Evolutionary conservation across 2,888 invertebrate genomes (phyloP).

Genomic region (Eristalis pertinax): DNA sequence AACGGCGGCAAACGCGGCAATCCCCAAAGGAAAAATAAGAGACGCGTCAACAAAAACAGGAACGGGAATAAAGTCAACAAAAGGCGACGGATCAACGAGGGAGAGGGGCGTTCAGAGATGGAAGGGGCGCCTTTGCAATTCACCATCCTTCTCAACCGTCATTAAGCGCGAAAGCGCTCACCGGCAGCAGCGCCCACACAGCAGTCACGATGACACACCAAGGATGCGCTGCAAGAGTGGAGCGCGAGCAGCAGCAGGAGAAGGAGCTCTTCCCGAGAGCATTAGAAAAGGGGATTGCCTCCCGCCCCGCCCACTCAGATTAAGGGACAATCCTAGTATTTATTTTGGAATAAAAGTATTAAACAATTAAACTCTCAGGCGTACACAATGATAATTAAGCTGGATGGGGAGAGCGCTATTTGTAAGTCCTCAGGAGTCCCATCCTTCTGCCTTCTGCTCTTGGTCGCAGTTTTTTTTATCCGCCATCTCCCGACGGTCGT

Average conservation of each 20-base stretch:
- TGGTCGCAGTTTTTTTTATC: neutral
- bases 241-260: slow-evolving; percentile 1
- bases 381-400: slow-evolving; percentile 55
- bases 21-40: slow-evolving; percentile 26
- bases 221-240: slow-evolving; percentile 29
- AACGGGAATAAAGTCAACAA: neutral
- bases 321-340: slow-evolving; percentile 56
- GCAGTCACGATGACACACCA: neutral
- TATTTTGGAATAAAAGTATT: slow-evolving; percentile 59
- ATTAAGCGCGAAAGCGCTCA: slow-evolving; percentile 19
- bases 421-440: slow-evolving; percentile 45
- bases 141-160: slow-evolving; percentile 22
- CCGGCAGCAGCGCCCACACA: neutral
- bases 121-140: slow-evolving; percentile 35
- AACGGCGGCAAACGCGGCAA: slow-evolving; percentile 38
- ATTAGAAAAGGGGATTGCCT: slow-evolving; percentile 42
- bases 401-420: slow-evolving; percentile 37
- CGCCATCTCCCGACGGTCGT: neutral
- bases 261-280: slow-evolving; percentile 38
- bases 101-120: slow-evolving; percentile 19
- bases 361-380: slow-evolving; percentile 59
- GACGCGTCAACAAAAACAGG: slow-evolving; percentile 22
- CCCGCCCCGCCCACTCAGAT: slow-evolving; percentile 17
- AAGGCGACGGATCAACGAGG: slow-evolving; percentile 33
- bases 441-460: neutral